Percentiles rank a stretch among this genome's conserved stretches.
phyloP scores from a whole-genome alignment of 2,797 vertebrate species.

The Oreonectes daqikongensis region DNA sequence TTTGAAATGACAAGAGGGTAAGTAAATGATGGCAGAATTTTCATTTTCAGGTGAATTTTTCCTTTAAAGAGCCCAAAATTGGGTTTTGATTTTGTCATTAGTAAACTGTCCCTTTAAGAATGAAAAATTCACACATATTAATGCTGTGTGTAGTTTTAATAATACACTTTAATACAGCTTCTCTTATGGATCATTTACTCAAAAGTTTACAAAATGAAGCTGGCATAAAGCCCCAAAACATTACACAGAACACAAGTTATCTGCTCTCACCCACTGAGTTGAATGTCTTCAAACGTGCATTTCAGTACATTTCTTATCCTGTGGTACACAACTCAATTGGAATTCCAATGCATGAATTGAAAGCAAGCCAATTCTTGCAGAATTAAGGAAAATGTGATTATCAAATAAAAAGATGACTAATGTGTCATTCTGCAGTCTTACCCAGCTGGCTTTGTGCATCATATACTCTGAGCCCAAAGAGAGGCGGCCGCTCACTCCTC shows the following conservation, averaged over 20 bases:
- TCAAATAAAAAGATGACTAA: not conserved
- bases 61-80: too few species aligned
- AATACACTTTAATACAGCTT: too few species aligned
- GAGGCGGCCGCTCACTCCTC: slow-evolving; percentile 90
- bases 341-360: slow-evolving; percentile 4
- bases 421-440: slow-evolving; percentile 61
- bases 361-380: not conserved
- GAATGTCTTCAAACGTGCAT: not conserved
- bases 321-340: not conserved
- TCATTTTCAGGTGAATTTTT: too few species aligned
- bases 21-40: too few species aligned
- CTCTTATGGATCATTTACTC: not conserved
- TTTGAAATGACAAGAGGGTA: too few species aligned
- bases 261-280: not conserved
- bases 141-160: too few species aligned
- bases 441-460: slow-evolving; percentile 95
- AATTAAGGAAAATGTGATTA: not conserved
- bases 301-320: slow-evolving; percentile 4
- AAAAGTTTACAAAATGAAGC: not conserved
- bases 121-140: too few species aligned
- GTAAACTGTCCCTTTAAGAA: too few species aligned
- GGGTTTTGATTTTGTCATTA: too few species aligned
- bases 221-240: not conserved
- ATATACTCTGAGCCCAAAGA: slow-evolving; percentile 94
- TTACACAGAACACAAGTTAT: not conserved